Evolutionary conservation across 2,888 invertebrate species (phyloP).

Genomic region (Mechanitis messenoides): DNA sequence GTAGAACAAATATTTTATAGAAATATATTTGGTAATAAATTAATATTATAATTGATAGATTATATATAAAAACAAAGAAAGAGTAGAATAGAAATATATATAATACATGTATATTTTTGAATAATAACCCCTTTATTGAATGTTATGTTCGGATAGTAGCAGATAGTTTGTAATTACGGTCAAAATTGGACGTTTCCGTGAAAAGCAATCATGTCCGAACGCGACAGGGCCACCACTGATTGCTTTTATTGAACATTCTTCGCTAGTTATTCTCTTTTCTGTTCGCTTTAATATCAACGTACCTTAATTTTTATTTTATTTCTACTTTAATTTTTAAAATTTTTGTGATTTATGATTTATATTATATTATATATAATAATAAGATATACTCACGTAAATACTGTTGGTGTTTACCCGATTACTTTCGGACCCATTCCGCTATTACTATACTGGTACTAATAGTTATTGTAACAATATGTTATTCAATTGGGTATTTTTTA

Average conservation of each 20-base stretch:
- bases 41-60: too few relatives aligned
- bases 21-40: too few relatives aligned
- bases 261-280: slow-evolving; percentile 26
- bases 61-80: too few relatives aligned
- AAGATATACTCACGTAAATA: too few relatives aligned
- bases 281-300: slow-evolving; percentile 9
- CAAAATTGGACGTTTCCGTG: slow-evolving; percentile 44
- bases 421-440: too few relatives aligned
- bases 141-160: background rate
- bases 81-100: background rate
- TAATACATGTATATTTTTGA: background rate
- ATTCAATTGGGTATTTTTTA: too few relatives aligned
- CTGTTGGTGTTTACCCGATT: too few relatives aligned
- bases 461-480: too few relatives aligned
- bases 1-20: too few relatives aligned
- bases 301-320: slow-evolving; percentile 7
- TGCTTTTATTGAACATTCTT: slow-evolving; percentile 32
- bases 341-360: background rate
- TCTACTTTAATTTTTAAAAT: background rate
- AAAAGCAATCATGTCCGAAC: slow-evolving; percentile 44
- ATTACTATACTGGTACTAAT: too few relatives aligned
- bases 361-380: background rate
- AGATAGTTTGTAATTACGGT: slow-evolving; percentile 4
- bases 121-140: background rate
- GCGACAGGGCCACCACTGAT: slow-evolving; percentile 25